Base-by-base conservation (phyloP, 2,113 vertebrate genomes). In the Psittacus erithacus region DNA sequence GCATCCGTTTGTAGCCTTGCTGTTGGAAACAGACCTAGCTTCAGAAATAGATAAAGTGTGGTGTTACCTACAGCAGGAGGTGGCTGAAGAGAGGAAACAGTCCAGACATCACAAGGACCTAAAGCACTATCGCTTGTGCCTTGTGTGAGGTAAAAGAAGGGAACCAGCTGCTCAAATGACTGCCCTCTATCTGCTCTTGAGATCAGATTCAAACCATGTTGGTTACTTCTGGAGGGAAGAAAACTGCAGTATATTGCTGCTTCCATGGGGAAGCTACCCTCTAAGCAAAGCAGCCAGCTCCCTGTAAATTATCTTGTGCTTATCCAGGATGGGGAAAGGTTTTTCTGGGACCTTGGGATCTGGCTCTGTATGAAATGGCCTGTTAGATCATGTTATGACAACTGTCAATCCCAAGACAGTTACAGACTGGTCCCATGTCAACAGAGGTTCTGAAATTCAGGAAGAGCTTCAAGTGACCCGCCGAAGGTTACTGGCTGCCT, bases 391-490 rank as follows among this genome's bases (percentile, higher is more conserved):
- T 10, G 5, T 68, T 75, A 49, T 74, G 47, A 57, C 29, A 65
- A 64, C 24, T 46, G 11, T 52, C 82, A 84, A 27, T 68, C 44
- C n/a, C 82, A 78, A 71, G 33, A 90, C 64, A 75, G 46, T 74
- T 62, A 81, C 76, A 88, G 46, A 53, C 14, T 0, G 0, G 28
- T 75, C 46, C 46, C 67, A 87, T 18, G 7, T 89, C 63, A 82
- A 57, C 29, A 86, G 59, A 65, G 31, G 13, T 29, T 79, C 74
- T 93, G 86, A 96, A 95, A 92, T 52, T 63, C 44, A 91, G 92
- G 81, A 96, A 53, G 59, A 86, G 90, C 63, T 90, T 93, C 73
- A 94, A 92, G 63, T 28, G 11, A 82, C 68, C 64, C 0, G 1
- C 49, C 2, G 6, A 88, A 95, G 62, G 28, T 85, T 83, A 81